phyloP scores from a whole-genome alignment of 1,140 invertebrate species.

The Eriocheir sinensis region DNA sequence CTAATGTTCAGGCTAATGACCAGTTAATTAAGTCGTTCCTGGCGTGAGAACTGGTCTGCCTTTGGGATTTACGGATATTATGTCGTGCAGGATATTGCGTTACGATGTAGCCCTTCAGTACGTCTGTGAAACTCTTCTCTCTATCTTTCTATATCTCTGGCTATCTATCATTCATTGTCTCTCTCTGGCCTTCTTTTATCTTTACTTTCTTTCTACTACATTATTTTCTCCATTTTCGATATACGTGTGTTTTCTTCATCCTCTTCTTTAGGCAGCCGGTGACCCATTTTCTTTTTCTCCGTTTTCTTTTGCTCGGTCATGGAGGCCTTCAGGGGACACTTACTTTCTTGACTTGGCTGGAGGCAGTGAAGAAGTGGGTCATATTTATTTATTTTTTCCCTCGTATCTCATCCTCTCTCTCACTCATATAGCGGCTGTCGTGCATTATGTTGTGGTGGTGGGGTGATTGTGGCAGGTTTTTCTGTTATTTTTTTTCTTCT shows the following conservation, averaged over 20 bases:
- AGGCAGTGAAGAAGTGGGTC: not conserved
- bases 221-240: no score
- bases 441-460: no score
- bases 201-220: no score
- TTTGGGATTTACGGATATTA: not conserved
- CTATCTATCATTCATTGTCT: no score
- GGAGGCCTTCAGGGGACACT: not conserved
- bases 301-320: not conserved
- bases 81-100: constrained; percentile 22
- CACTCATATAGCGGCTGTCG: not conserved
- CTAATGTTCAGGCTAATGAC: constrained; percentile 1
- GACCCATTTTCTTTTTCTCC: not conserved
- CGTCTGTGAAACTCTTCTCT: no score
- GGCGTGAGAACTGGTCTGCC: not conserved
- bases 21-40: not conserved
- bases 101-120: not conserved
- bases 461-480: not conserved
- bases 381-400: not conserved
- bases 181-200: no score
- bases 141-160: no score
- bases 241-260: no score
- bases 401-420: no score
- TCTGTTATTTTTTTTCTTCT: not conserved
- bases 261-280: not conserved
- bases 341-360: not conserved